Conservation (phyloP, 2,888 invertebrate genomes). For the Synanthedon myopaeformis region DNA sequence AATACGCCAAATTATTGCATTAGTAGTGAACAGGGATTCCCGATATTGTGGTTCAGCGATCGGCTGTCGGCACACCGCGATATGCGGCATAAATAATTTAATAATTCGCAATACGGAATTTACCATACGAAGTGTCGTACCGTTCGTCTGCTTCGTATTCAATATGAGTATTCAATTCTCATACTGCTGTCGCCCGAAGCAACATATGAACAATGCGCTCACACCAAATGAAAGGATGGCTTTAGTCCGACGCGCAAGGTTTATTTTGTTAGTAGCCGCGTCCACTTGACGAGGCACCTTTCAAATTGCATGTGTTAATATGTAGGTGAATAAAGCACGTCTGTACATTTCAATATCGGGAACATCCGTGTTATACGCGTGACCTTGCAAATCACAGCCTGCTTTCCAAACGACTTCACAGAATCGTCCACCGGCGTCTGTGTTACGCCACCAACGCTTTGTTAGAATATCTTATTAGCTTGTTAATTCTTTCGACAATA, state of each 20-base stretch:
- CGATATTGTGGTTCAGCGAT: slow-evolving; percentile 68
- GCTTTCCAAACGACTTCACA: slow-evolving; percentile 69
- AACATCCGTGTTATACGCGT: slow-evolving; percentile 71
- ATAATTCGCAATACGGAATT: slow-evolving; percentile 71
- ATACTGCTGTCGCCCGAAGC: slow-evolving; percentile 65
- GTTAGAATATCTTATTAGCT: slow-evolving; percentile 18
- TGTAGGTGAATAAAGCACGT: slow-evolving; percentile 70
- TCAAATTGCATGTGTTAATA: slow-evolving; percentile 62
- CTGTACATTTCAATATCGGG: slow-evolving; percentile 70
- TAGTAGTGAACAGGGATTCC: slow-evolving; percentile 69
- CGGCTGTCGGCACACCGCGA: slow-evolving; percentile 53
- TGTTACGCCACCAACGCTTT: slow-evolving; percentile 50
- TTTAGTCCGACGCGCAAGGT: slow-evolving; percentile 41
- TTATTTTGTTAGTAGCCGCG: slow-evolving; percentile 22
- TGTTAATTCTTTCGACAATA: slow-evolving; percentile 4
- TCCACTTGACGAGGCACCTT: slow-evolving; percentile 48
- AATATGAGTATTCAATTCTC: slow-evolving; percentile 70
- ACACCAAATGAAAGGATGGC: slow-evolving; percentile 40
- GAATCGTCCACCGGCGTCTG: slow-evolving; percentile 58
- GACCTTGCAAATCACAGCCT: slow-evolving; percentile 71
- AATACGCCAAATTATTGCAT: slow-evolving; percentile 72
- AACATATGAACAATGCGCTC: slow-evolving; percentile 41
- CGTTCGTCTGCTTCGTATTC: slow-evolving; percentile 67
- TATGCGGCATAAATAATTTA: slow-evolving; percentile 71
- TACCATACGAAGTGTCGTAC: slow-evolving; percentile 66